Evolutionary conservation across 2,888 invertebrate genomes (phyloP), one percentile per base, ranked within the genome.

Genomic region (Copidosoma aretas): DNA sequence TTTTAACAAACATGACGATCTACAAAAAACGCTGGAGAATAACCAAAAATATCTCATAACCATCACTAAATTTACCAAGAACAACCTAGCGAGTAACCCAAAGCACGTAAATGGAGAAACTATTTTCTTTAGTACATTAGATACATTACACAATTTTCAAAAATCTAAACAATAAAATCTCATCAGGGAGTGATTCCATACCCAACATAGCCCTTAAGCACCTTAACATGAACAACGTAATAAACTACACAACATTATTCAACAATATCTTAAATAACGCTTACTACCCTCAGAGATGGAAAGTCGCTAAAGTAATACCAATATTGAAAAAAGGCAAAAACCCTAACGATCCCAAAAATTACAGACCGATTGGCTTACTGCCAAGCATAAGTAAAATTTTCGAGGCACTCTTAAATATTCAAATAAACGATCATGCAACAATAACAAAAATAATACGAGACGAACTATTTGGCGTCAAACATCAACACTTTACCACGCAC

Each of bases 251-350:
- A 1, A 52, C 72, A 8, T 10, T 74, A 1, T 75, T 75, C 41
- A 75, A 73, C 32, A 75, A 74, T 43, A 57, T 66, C 14, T 24
- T 72, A 12, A 79, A 80, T 14, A 75, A 74, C 21, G 72, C 62
- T 12, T 72, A 75, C 51, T 80, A 78, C 71, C 79, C 81, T 0
- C 22, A 22, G 0, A 65, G 10, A 10, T 75, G 75, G 74, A 75
- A 73, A 68, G 67, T n/a, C 8, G 76, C 75, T 0, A 77, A 76
- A 69, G 60, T 76, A 0, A 67, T 76, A 0, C 67, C 76, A 0
- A 66, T 76, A 8, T 21, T 52, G 19, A 71, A 75, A 65, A 67
- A 63, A 54, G 60, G 43, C 14, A 72, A 72, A 64, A 52, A 62
- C 22, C 22, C 12, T 2, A 19, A 24, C 1, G 25, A 70, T 1